Base-by-base conservation (phyloP, 2,113 vertebrate genomes). In the Bubo bubo region DNA sequence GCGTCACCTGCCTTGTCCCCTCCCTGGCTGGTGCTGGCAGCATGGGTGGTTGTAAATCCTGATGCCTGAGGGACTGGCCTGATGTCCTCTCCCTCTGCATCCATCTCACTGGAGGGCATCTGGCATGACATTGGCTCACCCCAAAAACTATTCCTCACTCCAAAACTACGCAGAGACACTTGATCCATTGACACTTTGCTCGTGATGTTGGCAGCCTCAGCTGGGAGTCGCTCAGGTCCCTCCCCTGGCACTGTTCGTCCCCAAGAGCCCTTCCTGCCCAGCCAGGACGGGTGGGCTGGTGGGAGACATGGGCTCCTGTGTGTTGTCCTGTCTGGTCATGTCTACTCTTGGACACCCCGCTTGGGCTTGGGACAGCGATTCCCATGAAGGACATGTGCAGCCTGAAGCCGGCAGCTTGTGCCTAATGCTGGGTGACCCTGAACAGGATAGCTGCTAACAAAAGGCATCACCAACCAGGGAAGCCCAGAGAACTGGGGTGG, bases 101-200 rank as follows among this genome's bases (percentile, higher is more conserved):
- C 58, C n/a, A 6, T 63, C 53, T 76, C 41, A 49, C 27, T 0
- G 0, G 58, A 62, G 52, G 23, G n/a, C 47, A 53, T 43, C 0
- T 14, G 43, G 27, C 27, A 34, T 2, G 3, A 27, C 6, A 14
- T 32, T 6, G 28, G 14, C 67, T 76, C 37, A 41, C 16, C 35
- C 64, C 68, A 43, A 59, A 81, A 88, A 21, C 47, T 63, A 17
- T 23, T 73, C 23, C 83, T 88, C 7, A 5, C 27, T 23, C 35
- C 34, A n/a, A 4, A 80, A 72, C 37, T 49, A 19, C n/a, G 47
- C 63, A 63, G 63, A 41, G 39, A 16, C 68, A 80, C 58, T 41
- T 37, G 18, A 28, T 50, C 30, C 0, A 0, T 28, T 39, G 59
- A 15, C 6, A 21, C 34, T 59, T 89, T 89, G 64, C 85, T 89